These are phyloP conservation scores for Cylindroiulus punctatus DNA, from an alignment of 2,888 invertebrate species.

Conservation along the genomic window DNA sequence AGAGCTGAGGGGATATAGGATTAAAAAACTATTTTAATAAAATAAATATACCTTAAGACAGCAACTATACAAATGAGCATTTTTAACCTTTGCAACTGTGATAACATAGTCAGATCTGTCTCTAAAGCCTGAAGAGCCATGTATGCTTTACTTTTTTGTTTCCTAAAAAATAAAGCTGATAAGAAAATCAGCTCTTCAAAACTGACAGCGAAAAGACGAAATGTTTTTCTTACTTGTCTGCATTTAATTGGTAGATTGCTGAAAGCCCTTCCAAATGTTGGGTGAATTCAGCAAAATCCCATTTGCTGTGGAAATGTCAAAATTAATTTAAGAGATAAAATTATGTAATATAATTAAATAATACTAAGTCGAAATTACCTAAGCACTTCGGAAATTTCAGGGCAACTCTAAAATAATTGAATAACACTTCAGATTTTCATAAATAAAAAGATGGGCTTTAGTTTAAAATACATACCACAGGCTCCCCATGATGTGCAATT, in stretches of 20 bases:
- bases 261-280: conserved; percentile 89
- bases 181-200: conserved; percentile 32
- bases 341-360: neutral
- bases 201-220: neutral
- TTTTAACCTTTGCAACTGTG: conserved; percentile 71
- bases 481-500: conserved; percentile 91
- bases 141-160: conserved; percentile 92
- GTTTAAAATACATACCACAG: conserved; percentile 59
- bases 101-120: conserved; percentile 83
- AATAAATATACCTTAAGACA: conserved; percentile 2
- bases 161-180: conserved; percentile 65
- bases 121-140: conserved; percentile 91
- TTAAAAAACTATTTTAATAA: neutral
- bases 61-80: conserved; percentile 66
- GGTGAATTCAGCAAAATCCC: conserved; percentile 92
- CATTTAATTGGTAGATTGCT: conserved; percentile 91
- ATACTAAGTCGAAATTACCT: conserved; percentile 60
- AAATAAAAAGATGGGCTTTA: neutral
- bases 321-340: conserved; percentile 21
- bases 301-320: conserved; percentile 63
- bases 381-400: conserved; percentile 78
- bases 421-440: neutral
- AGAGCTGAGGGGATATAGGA: conserved; percentile 66
- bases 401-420: conserved; percentile 77
- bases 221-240: conserved; percentile 76